Conservation (phyloP, 2,888 invertebrate genomes). For the Papilio elwesi region DNA sequence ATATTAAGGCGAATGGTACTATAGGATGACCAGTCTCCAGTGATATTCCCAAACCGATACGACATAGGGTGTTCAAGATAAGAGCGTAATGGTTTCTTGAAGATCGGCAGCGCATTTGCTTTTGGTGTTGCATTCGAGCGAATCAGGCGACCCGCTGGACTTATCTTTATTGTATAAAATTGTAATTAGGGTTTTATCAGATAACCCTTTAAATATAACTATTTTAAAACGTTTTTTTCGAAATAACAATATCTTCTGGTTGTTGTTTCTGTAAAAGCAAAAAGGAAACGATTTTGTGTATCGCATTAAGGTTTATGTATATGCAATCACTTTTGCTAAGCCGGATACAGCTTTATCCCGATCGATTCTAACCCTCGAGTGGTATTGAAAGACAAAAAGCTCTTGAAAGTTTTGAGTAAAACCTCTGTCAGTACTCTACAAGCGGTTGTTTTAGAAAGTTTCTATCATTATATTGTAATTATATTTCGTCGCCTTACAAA, state of each 20-base stretch:
- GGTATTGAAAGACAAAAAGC: slow-evolving; percentile 35
- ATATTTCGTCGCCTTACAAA: neutral
- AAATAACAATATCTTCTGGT: neutral
- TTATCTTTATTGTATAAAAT: no score
- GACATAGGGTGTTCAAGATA: no score
- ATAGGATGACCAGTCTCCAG: no score
- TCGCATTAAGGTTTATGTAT: slow-evolving; percentile 15
- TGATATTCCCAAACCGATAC: no score
- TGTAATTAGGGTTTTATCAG: no score
- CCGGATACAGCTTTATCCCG: slow-evolving; percentile 25
- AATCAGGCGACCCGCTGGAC: no score
- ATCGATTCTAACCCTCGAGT: slow-evolving; percentile 32
- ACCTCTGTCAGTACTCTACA: slow-evolving; percentile 4
- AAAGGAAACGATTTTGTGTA: neutral
- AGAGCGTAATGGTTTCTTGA: no score
- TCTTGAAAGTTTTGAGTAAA: slow-evolving; percentile 34
- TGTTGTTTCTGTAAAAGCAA: neutral
- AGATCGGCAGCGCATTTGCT: no score
- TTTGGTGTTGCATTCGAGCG: no score
- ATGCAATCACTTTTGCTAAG: slow-evolving; percentile 26
- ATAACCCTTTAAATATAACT: no score
- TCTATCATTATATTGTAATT: neutral
- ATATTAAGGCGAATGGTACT: no score
- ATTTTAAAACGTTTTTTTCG: no score
- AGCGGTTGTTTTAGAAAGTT: slow-evolving; percentile 13